Conservation (phyloP, 2,888 invertebrate genomes). For the Rhogogaster chlorosoma region DNA sequence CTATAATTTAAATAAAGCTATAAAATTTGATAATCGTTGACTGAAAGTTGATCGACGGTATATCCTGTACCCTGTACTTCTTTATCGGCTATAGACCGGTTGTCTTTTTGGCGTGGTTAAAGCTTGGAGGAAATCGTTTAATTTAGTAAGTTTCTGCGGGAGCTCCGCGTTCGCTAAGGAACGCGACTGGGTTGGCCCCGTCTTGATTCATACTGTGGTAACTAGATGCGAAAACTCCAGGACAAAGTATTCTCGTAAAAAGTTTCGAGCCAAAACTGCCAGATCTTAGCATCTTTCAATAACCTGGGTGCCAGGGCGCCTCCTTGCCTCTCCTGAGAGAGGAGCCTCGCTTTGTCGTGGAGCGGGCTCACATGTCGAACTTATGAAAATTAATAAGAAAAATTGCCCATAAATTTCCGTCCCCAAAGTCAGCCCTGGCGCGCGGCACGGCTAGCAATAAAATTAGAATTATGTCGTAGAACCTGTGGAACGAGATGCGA, state of each 20-base stretch:
- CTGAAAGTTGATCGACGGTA: constrained; percentile 40
- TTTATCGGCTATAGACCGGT: constrained; percentile 36
- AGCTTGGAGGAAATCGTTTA: constrained; percentile 36
- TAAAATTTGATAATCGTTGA: constrained; percentile 9
- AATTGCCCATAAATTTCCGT: constrained; percentile 76
- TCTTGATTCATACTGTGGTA: constrained; percentile 49
- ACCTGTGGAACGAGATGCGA: constrained; percentile 46
- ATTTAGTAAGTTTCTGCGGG: constrained; percentile 38
- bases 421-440: constrained; percentile 59
- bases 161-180: background rate
- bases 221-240: constrained; percentile 50
- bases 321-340: constrained; percentile 12
- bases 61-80: constrained; percentile 1
- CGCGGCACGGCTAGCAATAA: constrained; percentile 72
- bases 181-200: background rate
- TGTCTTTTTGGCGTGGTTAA: constrained; percentile 8
- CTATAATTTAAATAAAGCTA: background rate
- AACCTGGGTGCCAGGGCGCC: constrained; percentile 17
- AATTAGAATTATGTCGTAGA: constrained; percentile 75
- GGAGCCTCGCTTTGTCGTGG: constrained; percentile 67
- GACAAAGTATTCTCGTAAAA: constrained; percentile 67
- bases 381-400: constrained; percentile 78
- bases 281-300: constrained; percentile 58
- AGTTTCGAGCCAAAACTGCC: constrained; percentile 58
- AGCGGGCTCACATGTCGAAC: constrained; percentile 73